Evolutionary conservation across 2,113 vertebrate genomes (phyloP).

Genomic region (Collichthys lucidus): DNA sequence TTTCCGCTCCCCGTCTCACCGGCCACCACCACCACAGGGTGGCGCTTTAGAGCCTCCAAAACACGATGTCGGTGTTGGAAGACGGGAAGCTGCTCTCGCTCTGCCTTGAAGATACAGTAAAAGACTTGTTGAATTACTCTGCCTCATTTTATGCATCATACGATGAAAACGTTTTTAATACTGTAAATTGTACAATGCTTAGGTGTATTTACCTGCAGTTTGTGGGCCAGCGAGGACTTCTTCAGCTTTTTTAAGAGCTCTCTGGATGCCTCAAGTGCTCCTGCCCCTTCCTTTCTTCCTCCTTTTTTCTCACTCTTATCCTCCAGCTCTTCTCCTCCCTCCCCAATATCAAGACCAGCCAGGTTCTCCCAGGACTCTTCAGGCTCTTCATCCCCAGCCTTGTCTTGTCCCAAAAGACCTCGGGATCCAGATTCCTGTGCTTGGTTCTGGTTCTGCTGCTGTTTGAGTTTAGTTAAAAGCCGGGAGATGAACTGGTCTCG

Average conservation of each 20-base stretch:
- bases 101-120: conserved; percentile 69
- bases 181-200: not conserved
- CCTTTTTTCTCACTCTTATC: conserved; percentile 82
- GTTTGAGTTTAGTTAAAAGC: conserved; percentile 90
- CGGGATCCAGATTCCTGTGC: not conserved
- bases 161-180: not conserved
- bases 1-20: conserved; percentile 99
- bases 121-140: not conserved
- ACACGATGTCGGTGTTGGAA: conserved; percentile 88
- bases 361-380: conserved; percentile 97
- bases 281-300: conserved; percentile 55
- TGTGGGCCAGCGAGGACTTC: conserved; percentile 85
- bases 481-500: conserved; percentile 95
- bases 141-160: not conserved
- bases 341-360: conserved; percentile 83
- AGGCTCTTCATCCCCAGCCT: conserved; percentile 80
- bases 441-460: conserved; percentile 85
- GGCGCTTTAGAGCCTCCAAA: conserved; percentile 90
- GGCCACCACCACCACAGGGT: conserved; percentile 94
- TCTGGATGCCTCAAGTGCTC: conserved; percentile 83
- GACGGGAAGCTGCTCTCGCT: conserved; percentile 92
- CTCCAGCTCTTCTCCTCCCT: conserved; percentile 78
- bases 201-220: conserved; percentile 78
- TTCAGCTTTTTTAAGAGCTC: conserved; percentile 87
- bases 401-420: conserved; percentile 42